phyloP scores from a whole-genome alignment of 2,797 vertebrate species.

The Sciurus carolinensis region DNA sequence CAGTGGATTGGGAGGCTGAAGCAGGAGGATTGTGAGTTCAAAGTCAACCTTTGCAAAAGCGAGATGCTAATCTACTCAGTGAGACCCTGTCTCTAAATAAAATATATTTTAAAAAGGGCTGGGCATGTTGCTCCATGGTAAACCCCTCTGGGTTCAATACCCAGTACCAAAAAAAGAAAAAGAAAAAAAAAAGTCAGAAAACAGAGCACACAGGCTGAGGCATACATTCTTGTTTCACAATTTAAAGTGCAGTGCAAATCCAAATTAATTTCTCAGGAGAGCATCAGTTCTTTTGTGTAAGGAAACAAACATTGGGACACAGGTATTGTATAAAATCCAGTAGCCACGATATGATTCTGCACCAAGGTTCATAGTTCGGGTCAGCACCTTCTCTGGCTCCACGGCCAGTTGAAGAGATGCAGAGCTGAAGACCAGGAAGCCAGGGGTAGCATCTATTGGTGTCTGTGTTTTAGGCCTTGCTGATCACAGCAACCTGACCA shows the following conservation, averaged over 20 bases:
- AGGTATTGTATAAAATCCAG: constrained; percentile 58
- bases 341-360: background rate
- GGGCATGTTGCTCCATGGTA: too few relatives aligned
- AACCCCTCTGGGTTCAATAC: too few relatives aligned
- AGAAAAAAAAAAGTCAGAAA: constrained; percentile 28
- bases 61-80: too few relatives aligned
- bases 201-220: constrained; percentile 72
- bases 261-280: constrained; percentile 77
- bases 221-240: constrained; percentile 74
- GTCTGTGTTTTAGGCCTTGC: constrained; percentile 66
- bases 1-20: too few relatives aligned
- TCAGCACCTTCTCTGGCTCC: background rate
- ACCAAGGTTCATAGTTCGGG: background rate
- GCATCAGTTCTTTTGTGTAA: constrained; percentile 57
- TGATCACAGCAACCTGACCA: constrained; percentile 74
- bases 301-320: constrained; percentile 54
- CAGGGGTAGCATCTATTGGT: constrained; percentile 36
- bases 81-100: too few relatives aligned
- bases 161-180: too few relatives aligned
- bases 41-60: too few relatives aligned
- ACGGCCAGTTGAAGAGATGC: background rate
- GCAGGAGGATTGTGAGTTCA: too few relatives aligned
- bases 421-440: constrained; percentile 33
- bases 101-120: too few relatives aligned
- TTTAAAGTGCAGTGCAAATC: constrained; percentile 76